phyloP scores from a whole-genome alignment of 2,888 invertebrate species.

The Tetramorium bicarinatum region DNA sequence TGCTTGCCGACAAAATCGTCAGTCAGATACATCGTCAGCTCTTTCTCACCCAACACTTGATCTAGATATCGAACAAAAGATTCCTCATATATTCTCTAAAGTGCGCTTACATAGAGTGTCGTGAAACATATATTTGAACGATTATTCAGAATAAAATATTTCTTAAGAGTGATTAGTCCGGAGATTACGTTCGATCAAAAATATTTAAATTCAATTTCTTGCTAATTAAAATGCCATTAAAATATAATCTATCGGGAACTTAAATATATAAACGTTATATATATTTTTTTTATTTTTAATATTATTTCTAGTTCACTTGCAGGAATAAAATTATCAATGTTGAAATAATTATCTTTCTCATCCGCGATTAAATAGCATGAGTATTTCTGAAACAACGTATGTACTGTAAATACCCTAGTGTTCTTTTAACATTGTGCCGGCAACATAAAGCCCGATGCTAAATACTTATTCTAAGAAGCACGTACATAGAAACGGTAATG shows the following conservation, averaged over 20 bases:
- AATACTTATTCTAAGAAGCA: conserved; percentile 23
- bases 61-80: conserved; percentile 65
- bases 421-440: conserved; percentile 11
- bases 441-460: conserved; percentile 26
- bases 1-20: conserved; percentile 51
- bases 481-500: conserved; percentile 26
- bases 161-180: neutral
- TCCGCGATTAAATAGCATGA: neutral
- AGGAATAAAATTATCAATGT: neutral
- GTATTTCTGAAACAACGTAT: neutral
- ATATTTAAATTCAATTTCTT: neutral
- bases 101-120: neutral
- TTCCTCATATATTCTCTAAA: conserved; percentile 39
- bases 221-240: neutral
- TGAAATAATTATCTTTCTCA: neutral
- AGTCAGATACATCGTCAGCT: conserved; percentile 33
- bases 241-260: neutral
- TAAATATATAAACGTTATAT: neutral
- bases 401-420: neutral
- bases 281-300: neutral
- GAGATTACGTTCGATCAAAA: neutral
- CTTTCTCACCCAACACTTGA: conserved; percentile 52
- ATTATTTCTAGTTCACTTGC: neutral
- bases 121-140: neutral
- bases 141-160: neutral